Evolutionary conservation across 2,113 vertebrate genomes (phyloP), one percentile per base, ranked within the genome.

Genomic region (Melanocharis versteri): DNA sequence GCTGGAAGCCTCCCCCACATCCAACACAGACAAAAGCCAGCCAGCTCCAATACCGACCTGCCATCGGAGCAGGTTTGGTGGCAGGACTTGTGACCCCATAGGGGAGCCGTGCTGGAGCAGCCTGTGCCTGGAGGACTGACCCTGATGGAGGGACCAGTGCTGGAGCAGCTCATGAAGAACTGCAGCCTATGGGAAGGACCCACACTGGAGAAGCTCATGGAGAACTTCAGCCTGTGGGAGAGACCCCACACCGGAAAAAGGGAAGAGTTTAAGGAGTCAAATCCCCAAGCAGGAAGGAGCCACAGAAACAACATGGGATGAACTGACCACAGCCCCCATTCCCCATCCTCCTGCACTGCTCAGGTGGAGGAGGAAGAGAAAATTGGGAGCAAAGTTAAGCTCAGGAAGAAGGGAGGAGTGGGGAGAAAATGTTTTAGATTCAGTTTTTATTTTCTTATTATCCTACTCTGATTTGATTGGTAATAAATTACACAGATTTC

Each of bases 11-110:
- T 50, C 30, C 5, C 16, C 7, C 11, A 31, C 6, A 28, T 31
- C 31, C 11, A 19, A 42, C 5, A 62, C 15, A 66, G 37, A 12
- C 15, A n/a, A 28, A 35, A 11, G 22, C 4, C 56, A 51, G 15
- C 8, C 23, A 57, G n/a, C 13, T 89, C 44, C 24, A 40, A 1
- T 2, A 26, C 0, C 0, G n/a, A n/a, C 20, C 39, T 47, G 17
- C 5, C 39, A 40, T 40, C 39, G 39, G 21, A 57, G 24, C 37
- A 84, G n/a, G 11, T 26, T 8, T 60, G 51, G 40, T 47, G 76
- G 30, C 58, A 78, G 45, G 13, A 39, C 31, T 30, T 28, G 40
- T 37, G 51, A 66, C 15, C 28, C 54, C 7, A 2, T 4, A 2
- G 18, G 23, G 37, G 39, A 33, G 3, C 26, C 48, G 13, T 8